A percentile compares a stretch with the other conserved stretches of the same genome.
phyloP scores from a whole-genome alignment of 2,113 vertebrate genomes.

The Diglossa brunneiventris region DNA sequence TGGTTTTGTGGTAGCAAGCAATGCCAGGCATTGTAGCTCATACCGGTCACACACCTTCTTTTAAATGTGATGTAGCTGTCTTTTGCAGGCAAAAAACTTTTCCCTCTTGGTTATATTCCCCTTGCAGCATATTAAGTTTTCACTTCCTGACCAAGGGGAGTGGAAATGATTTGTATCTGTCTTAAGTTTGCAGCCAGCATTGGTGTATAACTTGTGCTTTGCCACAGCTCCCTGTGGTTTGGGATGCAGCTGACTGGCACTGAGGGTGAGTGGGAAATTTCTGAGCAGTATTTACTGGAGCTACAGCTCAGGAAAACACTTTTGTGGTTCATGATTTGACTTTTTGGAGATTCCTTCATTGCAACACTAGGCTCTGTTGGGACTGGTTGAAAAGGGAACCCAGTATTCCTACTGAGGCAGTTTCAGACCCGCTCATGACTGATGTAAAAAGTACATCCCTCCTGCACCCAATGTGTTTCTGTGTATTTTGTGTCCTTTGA shows the following conservation, averaged over 20 bases:
- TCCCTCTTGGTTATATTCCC: background rate
- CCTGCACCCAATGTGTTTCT: background rate
- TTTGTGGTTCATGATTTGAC: background rate
- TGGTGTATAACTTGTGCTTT: background rate
- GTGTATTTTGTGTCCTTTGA: background rate
- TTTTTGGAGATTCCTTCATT: background rate
- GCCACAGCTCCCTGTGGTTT: background rate
- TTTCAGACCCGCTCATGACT: background rate
- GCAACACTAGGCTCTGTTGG: background rate
- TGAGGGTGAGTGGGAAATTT: background rate
- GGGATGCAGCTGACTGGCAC: background rate
- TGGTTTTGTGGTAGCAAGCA: background rate
- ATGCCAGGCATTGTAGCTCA: background rate
- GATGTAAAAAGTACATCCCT: background rate
- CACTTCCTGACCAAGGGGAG: background rate
- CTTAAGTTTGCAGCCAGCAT: background rate
- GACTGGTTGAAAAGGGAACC: background rate
- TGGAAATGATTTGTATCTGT: background rate
- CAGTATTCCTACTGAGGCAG: background rate
- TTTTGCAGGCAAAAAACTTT: background rate
- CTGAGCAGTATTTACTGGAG: background rate
- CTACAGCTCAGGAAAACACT: background rate
- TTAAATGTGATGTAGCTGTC: background rate
- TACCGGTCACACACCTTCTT: background rate
- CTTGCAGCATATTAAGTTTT: background rate